A percentile compares a stretch with the other conserved stretches of the same genome.
phyloP scores from a whole-genome alignment of 2,888 invertebrate species.

The Xestia ashworthii region DNA sequence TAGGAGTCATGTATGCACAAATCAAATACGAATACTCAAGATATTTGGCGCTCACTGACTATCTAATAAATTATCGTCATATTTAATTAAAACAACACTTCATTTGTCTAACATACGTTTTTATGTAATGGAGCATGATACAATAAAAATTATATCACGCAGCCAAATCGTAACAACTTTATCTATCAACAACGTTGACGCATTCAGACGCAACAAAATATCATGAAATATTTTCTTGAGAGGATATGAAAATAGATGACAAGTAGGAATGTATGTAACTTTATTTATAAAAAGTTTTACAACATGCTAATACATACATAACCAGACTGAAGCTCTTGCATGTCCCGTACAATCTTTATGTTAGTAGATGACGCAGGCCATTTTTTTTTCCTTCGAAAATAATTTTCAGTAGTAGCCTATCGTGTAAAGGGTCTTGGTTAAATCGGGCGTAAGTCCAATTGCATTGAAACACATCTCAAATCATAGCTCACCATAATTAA shows the following conservation, averaged over 20 bases:
- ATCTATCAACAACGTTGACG: conserved; percentile 17
- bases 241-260: conserved; percentile 16
- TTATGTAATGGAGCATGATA: conserved; percentile 20
- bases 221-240: background rate
- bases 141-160: conserved; percentile 19
- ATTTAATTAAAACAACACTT: conserved; percentile 45
- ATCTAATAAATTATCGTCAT: conserved; percentile 35
- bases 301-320: background rate
- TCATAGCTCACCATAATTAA: background rate
- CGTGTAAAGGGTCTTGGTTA: background rate
- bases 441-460: background rate
- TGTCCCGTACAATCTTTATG: background rate
- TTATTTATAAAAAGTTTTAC: conserved; percentile 5
- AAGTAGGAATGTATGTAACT: background rate
- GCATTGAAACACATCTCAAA: background rate
- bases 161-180: conserved; percentile 24
- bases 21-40: conserved; percentile 19
- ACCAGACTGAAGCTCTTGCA: background rate
- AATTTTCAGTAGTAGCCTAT: background rate
- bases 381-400: background rate
- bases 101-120: conserved; percentile 37
- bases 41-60: conserved; percentile 45
- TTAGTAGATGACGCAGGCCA: background rate
- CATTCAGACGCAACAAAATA: conserved; percentile 2
- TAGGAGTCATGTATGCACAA: background rate